These are phyloP conservation scores for Wasmannia auropunctata DNA, from an alignment of 1,140 invertebrate genomes.

Conservation along the genomic window DNA sequence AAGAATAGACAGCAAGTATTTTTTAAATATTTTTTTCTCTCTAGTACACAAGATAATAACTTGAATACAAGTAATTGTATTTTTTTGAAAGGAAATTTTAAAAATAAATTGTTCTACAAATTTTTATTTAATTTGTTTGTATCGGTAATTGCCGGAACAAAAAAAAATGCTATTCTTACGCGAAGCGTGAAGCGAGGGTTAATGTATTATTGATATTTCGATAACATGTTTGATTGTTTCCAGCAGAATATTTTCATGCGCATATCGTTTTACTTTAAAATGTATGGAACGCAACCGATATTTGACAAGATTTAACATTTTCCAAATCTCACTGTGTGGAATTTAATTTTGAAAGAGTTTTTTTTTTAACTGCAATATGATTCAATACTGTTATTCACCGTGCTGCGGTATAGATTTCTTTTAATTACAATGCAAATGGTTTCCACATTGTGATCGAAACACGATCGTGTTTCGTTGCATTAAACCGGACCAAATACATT, in stretches of 20 bases:
- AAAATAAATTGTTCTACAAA: not conserved
- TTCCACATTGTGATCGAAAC: slow-evolving; percentile 15
- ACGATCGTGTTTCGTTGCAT: slow-evolving; percentile 12
- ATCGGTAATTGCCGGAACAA: not conserved
- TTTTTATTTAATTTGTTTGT: not conserved
- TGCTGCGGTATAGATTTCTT: slow-evolving; percentile 1
- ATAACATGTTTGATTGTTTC: not conserved
- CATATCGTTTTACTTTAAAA: not conserved
- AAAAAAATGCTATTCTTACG: not conserved
- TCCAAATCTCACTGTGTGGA: not conserved
- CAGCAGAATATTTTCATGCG: not conserved
- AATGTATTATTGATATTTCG: slow-evolving; percentile 7
- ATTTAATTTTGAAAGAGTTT: slow-evolving; percentile 2
- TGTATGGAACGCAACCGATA: not conserved
- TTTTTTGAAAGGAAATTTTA: not conserved
- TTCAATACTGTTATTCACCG: not conserved
- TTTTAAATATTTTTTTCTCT: not conserved
- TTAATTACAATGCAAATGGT: slow-evolving; percentile 9
- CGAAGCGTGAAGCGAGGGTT: not conserved
- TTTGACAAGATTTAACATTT: slow-evolving; percentile 16
- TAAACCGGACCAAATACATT: not conserved
- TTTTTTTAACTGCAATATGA: not conserved
- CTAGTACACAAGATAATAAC: not conserved
- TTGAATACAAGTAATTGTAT: not conserved
- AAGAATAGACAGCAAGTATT: not conserved